phyloP scores from a whole-genome alignment of 2,113 vertebrate genomes.

The Muscicapa adusta region DNA sequence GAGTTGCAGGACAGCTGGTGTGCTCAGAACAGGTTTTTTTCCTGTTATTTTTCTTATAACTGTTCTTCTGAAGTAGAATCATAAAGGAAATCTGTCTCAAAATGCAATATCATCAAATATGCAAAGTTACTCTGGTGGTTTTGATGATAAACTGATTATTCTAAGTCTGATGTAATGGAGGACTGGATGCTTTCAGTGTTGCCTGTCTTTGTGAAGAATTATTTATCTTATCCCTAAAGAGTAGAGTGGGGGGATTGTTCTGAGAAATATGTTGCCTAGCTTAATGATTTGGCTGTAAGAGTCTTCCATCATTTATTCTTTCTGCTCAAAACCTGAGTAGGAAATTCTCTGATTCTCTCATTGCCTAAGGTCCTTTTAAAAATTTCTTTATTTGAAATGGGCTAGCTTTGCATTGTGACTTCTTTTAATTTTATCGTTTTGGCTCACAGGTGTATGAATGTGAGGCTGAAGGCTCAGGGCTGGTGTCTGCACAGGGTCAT shows the following conservation, averaged over 20 bases:
- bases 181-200: neutral
- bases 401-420: neutral
- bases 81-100: neutral
- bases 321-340: neutral
- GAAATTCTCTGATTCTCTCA: neutral
- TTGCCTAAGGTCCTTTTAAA: neutral
- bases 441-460: neutral
- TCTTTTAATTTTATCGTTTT: neutral
- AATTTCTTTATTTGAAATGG: neutral
- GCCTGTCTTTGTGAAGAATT: neutral
- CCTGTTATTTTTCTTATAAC: neutral
- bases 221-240: neutral
- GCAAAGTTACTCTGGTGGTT: neutral
- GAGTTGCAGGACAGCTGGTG: neutral
- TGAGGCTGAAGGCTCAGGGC: neutral
- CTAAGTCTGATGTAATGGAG: neutral
- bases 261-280: neutral
- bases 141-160: neutral
- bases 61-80: neutral
- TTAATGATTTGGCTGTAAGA: neutral
- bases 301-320: neutral
- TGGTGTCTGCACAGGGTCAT: neutral
- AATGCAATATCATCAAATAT: neutral
- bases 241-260: neutral
- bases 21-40: neutral